These are phyloP conservation scores for Macquaria ambigua DNA, from an alignment of 2,113 vertebrate genomes.

Conservation along the genomic window DNA sequence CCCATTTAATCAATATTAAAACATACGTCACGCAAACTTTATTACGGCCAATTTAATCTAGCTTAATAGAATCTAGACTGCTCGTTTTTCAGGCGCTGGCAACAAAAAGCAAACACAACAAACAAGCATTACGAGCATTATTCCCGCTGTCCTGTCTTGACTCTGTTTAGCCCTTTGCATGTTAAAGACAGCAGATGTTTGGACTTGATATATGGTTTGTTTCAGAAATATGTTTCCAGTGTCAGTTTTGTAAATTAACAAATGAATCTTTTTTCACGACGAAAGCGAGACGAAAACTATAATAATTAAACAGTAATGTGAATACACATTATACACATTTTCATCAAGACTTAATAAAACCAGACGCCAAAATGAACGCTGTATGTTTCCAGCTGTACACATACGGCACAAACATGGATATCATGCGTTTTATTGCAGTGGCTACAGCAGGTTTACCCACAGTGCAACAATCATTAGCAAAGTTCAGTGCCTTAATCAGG, in stretches of 20 bases:
- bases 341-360: no score
- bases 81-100: constrained; percentile 54
- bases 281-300: no score
- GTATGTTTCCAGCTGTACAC: background rate
- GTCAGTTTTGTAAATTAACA: background rate
- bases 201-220: background rate
- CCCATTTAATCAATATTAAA: constrained; percentile 63
- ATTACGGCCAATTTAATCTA: constrained; percentile 62
- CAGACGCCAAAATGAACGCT: background rate
- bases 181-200: background rate
- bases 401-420: background rate
- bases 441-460: background rate
- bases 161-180: background rate
- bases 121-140: constrained; percentile 21
- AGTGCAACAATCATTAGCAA: background rate
- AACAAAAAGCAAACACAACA: constrained; percentile 41
- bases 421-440: background rate
- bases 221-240: background rate
- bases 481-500: constrained; percentile 27
- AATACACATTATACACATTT: background rate
- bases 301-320: background rate
- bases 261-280: no score
- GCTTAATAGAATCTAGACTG: constrained; percentile 43
- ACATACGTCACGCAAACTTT: constrained; percentile 54
- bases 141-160: constrained; percentile 27